Evolutionary conservation across 2,113 vertebrate genomes (phyloP), one percentile per base, ranked within the genome.

Genomic region (Vulpes vulpes): DNA sequence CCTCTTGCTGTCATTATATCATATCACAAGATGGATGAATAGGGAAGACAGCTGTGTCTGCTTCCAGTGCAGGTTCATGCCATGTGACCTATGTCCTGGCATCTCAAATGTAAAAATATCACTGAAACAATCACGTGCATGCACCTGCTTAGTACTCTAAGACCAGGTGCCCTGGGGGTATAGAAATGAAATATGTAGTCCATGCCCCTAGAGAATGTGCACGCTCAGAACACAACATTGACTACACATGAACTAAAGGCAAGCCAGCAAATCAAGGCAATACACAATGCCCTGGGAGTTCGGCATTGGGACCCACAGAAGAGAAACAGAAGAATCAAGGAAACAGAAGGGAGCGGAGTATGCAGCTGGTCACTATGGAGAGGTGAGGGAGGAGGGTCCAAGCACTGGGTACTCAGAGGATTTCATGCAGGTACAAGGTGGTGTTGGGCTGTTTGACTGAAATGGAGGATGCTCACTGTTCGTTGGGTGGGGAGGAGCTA

Each of bases 351-450:
- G 27, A 62, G 12, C 27, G 60, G 8, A n/a, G 22, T 0, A 1
- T 5, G 8, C 3, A 23, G 51, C 2, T 20, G 30, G 32, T 27
- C 60, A 27, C 53, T 11, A 6, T 1, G 43, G 79, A 32, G 38
- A 12, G 86, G 10, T 0, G 27, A 1, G 7, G 0, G 64, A 10
- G 64, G 27, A 14, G 14, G 14, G 38, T 6, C 0, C 8, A 27
- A 51, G 60, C 17, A 2, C 8, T 3, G 30, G 74, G 80, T 25
- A 22, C 27, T 30, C 83, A 1, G 16, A 60, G 9, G 32, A 32
- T 20, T 49, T 79, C n/a, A 9, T 1, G 16, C 0, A 49, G 74
- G 22, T 11, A 23, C 32, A 51, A 64, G 59, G 49, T 0, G 43
- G 35, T 9, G 8, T 22, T 8, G 8, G 60, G 90, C 17, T 67